A percentile compares a stretch with the other conserved stretches of the same genome.
phyloP scores from a whole-genome alignment of 2,113 vertebrate genomes.

The Sebastes schlegelii region DNA sequence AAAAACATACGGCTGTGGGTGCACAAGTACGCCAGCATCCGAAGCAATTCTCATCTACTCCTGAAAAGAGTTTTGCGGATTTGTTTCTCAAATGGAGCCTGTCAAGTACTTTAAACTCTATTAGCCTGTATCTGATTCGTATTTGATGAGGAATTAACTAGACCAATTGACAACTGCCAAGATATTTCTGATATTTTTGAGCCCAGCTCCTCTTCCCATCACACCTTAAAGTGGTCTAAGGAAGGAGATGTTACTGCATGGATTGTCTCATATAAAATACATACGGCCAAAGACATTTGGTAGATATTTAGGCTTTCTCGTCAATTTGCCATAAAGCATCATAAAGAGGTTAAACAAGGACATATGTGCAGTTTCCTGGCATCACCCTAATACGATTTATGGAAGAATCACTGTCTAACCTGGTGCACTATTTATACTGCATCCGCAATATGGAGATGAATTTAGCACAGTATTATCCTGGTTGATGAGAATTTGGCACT shows the following conservation, averaged over 20 bases:
- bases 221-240: not conserved
- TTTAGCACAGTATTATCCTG: not conserved
- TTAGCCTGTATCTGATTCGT: not conserved
- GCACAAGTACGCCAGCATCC: not conserved
- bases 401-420: not conserved
- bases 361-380: not conserved
- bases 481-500: not conserved
- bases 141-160: not conserved
- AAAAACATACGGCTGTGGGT: not conserved
- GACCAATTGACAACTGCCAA: not conserved
- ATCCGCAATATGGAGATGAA: not conserved
- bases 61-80: not conserved
- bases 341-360: not conserved
- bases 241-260: not conserved
- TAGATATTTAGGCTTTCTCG: not conserved
- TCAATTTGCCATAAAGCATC: not conserved
- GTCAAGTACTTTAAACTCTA: not conserved
- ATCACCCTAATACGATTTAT: not conserved
- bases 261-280: not conserved
- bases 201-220: not conserved
- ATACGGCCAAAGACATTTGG: no score
- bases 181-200: not conserved
- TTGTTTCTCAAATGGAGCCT: not conserved
- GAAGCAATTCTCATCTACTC: not conserved
- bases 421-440: not conserved